A percentile compares a stretch with the other conserved stretches of the same genome.
Evolutionary conservation across 2,797 vertebrate genomes (phyloP).

Genomic region (Carduelis carduelis): DNA sequence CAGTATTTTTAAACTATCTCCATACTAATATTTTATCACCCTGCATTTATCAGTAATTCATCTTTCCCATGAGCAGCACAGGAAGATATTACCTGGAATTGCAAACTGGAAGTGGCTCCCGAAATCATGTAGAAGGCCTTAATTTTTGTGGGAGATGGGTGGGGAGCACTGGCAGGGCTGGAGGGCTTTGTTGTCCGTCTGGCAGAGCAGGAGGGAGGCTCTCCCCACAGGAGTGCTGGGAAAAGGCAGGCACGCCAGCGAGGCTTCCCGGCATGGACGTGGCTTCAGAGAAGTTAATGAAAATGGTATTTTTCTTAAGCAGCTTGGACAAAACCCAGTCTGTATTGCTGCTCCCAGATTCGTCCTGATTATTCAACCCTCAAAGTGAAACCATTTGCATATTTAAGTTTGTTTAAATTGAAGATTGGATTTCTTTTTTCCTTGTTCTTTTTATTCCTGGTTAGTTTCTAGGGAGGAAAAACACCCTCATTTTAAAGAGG

Average conservation of each 20-base stretch:
- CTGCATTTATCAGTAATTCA: accelerated
- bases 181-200: background rate
- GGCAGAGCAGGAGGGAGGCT: background rate
- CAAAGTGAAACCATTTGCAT: background rate
- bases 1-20: background rate
- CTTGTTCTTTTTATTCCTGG: background rate
- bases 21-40: background rate
- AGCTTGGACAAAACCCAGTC: background rate
- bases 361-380: background rate
- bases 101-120: background rate
- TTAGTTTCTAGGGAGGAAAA: background rate
- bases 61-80: background rate
- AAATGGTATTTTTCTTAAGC: background rate
- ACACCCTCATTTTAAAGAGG: background rate
- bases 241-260: background rate
- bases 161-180: background rate
- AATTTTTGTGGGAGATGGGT: background rate
- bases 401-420: background rate
- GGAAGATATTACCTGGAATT: background rate
- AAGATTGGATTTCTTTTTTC: background rate
- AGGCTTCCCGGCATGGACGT: background rate
- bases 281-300: background rate
- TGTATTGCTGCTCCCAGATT: background rate
- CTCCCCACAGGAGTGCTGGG: background rate
- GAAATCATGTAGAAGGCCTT: background rate